Percentiles rank a stretch among this genome's conserved stretches.
Conservation (phyloP, 2,888 invertebrate genomes). For the Pheosia gnoma region DNA sequence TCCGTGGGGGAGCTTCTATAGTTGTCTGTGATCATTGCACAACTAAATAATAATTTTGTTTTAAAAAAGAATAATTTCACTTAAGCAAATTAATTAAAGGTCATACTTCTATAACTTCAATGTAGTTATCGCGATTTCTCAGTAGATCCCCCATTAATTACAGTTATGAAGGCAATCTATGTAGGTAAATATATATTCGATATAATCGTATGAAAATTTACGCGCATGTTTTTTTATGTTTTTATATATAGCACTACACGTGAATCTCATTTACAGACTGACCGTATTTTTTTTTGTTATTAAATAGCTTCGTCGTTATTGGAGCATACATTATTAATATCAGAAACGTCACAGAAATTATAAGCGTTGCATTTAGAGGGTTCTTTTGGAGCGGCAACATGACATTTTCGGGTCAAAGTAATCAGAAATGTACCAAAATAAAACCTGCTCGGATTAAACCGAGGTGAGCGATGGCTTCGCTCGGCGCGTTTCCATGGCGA, state of each 20-base stretch:
- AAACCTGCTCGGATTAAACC: constrained; percentile 7
- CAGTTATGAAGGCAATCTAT: too few relatives aligned
- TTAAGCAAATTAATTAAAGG: too few relatives aligned
- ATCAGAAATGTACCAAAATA: constrained; percentile 4
- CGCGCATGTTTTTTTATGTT: too few relatives aligned
- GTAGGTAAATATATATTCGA: too few relatives aligned
- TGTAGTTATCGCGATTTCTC: too few relatives aligned
- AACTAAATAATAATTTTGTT: too few relatives aligned
- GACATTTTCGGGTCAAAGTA: constrained; percentile 11
- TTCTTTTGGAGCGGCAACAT: constrained; percentile 1
- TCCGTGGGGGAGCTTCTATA: too few relatives aligned
- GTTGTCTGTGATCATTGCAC: too few relatives aligned
- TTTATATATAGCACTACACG: neutral
- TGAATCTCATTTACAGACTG: neutral
- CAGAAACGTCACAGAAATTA: constrained; percentile 1
- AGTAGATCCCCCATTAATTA: too few relatives aligned
- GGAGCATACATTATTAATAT: neutral
- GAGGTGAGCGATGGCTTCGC: neutral
- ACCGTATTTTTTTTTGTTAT: neutral
- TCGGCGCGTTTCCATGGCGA: constrained; percentile 12
- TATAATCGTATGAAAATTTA: too few relatives aligned
- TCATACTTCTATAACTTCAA: too few relatives aligned
- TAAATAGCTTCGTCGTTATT: neutral
- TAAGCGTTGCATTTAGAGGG: neutral
- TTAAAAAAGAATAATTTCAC: too few relatives aligned